Conservation (phyloP, 2,113 vertebrate species). For the Tyto alba region DNA sequence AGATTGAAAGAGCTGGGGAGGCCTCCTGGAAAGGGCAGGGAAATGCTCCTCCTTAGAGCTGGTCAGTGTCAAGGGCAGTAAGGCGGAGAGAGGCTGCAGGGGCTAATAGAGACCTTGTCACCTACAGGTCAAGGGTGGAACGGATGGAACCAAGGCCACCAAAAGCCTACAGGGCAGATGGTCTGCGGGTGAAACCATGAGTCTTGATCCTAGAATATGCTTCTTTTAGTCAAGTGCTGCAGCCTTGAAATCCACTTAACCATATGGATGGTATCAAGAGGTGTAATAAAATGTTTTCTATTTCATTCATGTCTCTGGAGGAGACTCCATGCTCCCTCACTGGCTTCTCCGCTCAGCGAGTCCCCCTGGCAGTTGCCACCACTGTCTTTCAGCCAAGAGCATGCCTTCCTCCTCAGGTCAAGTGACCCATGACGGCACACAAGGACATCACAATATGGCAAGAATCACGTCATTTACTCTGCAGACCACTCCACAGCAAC, state of each 20-base stretch:
- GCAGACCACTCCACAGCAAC: neutral
- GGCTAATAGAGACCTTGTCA: rapidly evolving
- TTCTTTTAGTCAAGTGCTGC: neutral
- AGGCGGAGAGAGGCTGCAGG: neutral
- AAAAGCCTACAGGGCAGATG: neutral
- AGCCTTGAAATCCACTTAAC: neutral
- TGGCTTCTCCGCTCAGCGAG: neutral
- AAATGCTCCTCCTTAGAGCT: neutral
- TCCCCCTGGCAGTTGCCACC: neutral
- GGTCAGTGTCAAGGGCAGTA: neutral
- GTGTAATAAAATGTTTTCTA: neutral
- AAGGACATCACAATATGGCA: neutral
- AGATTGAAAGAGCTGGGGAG: neutral
- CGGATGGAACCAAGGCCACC: neutral
- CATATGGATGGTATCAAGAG: neutral
- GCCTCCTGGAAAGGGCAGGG: neutral
- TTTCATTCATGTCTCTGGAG: neutral
- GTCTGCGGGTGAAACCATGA: neutral
- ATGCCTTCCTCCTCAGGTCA: rapidly evolving
- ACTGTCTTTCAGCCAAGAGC: neutral
- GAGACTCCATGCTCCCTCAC: neutral
- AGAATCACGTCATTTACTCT: rapidly evolving
- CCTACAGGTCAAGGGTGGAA: neutral
- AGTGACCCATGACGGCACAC: neutral
- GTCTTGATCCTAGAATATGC: neutral